Base-by-base conservation (phyloP, 2,797 vertebrate genomes). In the Protonibea diacanthus region DNA sequence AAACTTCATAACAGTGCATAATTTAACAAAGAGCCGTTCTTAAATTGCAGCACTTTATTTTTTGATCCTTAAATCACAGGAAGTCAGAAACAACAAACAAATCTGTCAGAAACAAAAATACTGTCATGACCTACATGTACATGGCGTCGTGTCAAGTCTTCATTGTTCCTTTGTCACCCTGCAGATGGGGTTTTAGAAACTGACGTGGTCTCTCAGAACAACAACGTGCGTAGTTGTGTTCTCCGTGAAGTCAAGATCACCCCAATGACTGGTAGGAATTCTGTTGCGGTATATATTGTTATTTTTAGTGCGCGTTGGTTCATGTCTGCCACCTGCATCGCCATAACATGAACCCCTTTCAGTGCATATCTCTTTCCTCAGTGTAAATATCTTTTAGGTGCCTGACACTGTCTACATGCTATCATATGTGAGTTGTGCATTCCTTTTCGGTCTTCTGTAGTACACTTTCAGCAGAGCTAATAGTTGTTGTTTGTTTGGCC, bases 401-500 rank as follows among this genome's bases (percentile, higher is more conserved):
- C 38, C 57, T 20, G 21, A 40, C 40, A 12, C 14, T 63, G 52
- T 77, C 64, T 56, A 13, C 4, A 6, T 67, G 25, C 51, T 15
- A 8, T 59, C 57, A 48, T 52, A 47, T 5, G 11, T 29, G 53
- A 53, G 25, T 68, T 12, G 66, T 51, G 61, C 53, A 6, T 78
- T 80, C 56, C 38, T 12, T 60, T 76, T 58, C 61, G 66, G 62
- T 74, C 48, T 23, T 86, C 52, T 56, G 3, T 60, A 42, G 49
- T 65, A 51, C 29, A 44, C 71, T 42, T 76, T 79, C 44, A 52
- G 69, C 55, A 75, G 81, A 76, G 81, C 76, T 71, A 86, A 83
- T 66, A 55, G 71, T 63, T 76, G 71, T 65, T 76, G 71, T 65
- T 70, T 71, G 71, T 80, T 72, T 71, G 78, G 62, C 74, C 42